Evolutionary conservation across 2,113 vertebrate genomes (phyloP).

Genomic region (Apteryx owenii): DNA sequence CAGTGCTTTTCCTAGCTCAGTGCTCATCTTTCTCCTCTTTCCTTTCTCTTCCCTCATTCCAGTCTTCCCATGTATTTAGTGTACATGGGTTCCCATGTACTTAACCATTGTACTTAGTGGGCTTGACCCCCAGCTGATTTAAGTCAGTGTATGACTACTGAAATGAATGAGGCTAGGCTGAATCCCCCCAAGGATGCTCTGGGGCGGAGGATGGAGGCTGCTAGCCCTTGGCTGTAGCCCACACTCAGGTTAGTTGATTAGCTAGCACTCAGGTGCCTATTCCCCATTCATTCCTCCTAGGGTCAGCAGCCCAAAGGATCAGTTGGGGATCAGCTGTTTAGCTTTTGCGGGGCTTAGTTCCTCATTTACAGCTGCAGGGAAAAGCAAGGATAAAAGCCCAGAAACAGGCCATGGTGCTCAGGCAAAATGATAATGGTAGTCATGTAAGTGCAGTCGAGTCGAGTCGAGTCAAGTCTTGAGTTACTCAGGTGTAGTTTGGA

Average conservation of each 20-base stretch:
- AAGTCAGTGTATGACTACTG: background rate
- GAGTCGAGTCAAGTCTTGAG: background rate
- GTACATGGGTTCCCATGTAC: too few relatives aligned
- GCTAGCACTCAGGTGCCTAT: background rate
- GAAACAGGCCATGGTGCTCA: background rate
- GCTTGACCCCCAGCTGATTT: background rate
- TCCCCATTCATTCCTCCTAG: background rate
- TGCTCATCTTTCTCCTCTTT: background rate
- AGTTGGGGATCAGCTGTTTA: background rate
- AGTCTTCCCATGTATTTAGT: background rate
- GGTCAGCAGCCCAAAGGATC: background rate
- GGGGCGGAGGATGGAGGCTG: background rate
- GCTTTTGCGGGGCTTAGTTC: background rate
- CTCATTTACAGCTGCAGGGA: background rate
- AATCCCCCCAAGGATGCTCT: accelerated
- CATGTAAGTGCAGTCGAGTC: background rate
- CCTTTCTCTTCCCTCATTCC: background rate
- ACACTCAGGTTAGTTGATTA: background rate
- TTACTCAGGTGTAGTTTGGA: background rate
- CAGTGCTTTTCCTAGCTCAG: background rate
- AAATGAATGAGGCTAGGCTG: background rate
- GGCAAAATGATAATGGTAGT: background rate
- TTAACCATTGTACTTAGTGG: background rate
- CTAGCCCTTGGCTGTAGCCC: background rate
- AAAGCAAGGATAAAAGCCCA: background rate